These are phyloP conservation scores for Butorides virescens DNA, from an alignment of 2,113 vertebrate species.

Conservation along the genomic window DNA sequence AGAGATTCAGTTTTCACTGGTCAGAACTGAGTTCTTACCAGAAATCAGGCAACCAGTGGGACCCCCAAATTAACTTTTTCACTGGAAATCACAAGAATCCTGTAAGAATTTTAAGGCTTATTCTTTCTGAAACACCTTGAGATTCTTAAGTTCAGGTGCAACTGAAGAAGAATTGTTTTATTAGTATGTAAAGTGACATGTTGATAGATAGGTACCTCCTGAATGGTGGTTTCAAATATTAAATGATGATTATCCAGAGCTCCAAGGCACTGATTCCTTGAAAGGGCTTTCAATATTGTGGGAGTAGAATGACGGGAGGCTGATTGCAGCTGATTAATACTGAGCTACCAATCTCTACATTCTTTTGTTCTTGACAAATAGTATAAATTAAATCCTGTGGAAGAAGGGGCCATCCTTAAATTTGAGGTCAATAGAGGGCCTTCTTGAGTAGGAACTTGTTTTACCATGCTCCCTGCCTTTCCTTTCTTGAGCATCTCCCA, in stretches of 20 bases:
- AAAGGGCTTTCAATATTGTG: constrained; percentile 18
- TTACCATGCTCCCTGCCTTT: not conserved
- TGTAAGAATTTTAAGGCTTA: not conserved
- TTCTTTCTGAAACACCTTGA: not conserved
- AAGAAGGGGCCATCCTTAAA: not conserved
- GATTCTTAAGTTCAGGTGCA: not conserved
- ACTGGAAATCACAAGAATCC: not conserved
- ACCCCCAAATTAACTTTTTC: not conserved
- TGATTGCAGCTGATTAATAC: not conserved
- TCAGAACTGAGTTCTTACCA: not conserved
- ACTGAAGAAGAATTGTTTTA: not conserved
- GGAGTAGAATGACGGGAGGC: not conserved
- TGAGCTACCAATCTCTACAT: not conserved
- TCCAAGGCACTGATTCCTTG: constrained; percentile 6
- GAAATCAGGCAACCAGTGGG: not conserved
- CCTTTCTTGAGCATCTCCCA: not conserved
- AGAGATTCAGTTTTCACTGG: not conserved
- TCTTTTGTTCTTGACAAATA: not conserved
- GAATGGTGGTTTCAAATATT: constrained; percentile 21
- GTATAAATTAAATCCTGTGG: not conserved
- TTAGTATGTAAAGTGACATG: not conserved
- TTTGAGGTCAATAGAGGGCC: not conserved
- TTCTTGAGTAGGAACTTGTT: not conserved
- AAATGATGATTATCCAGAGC: constrained; percentile 10
- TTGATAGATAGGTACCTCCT: constrained; percentile 1